Conservation (phyloP, 2,888 invertebrate genomes). For the Lasiommata megera region DNA sequence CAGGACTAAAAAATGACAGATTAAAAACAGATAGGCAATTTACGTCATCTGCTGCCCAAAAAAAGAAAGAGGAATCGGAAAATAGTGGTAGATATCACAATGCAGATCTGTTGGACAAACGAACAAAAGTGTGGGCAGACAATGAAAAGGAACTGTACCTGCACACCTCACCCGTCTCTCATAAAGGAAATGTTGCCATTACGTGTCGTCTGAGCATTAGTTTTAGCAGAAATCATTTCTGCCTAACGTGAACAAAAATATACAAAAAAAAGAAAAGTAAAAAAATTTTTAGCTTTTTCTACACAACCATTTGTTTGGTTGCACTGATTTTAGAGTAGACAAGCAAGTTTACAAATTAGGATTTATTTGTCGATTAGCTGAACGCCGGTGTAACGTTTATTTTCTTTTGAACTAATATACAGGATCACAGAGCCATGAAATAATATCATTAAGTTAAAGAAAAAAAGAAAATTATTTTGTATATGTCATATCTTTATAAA, state of each 20-base stretch:
- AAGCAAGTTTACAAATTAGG: too few species aligned
- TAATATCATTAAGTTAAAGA: too few species aligned
- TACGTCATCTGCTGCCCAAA: conserved; percentile 18
- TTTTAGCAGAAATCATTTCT: conserved; percentile 19
- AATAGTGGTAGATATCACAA: conserved; percentile 28
- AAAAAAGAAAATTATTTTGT: too few species aligned
- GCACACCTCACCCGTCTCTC: conserved; percentile 58
- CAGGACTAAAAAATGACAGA: neutral
- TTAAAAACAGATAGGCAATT: neutral
- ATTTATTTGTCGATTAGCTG: too few species aligned
- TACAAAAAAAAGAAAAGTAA: neutral
- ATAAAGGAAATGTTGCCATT: conserved; percentile 26
- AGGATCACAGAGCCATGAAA: neutral
- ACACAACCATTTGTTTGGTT: neutral
- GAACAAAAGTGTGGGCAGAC: conserved; percentile 42
- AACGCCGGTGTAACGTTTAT: too few species aligned
- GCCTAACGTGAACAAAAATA: conserved; percentile 6
- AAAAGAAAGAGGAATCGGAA: conserved; percentile 23
- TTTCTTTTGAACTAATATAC: too few species aligned
- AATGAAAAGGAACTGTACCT: conserved; percentile 61
- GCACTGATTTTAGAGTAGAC: neutral
- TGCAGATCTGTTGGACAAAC: conserved; percentile 27
- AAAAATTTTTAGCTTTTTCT: neutral
- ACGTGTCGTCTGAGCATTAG: conserved; percentile 28
- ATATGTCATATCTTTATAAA: too few species aligned